phyloP scores from a whole-genome alignment of 2,888 invertebrate species.

The Drosophila formosana region DNA sequence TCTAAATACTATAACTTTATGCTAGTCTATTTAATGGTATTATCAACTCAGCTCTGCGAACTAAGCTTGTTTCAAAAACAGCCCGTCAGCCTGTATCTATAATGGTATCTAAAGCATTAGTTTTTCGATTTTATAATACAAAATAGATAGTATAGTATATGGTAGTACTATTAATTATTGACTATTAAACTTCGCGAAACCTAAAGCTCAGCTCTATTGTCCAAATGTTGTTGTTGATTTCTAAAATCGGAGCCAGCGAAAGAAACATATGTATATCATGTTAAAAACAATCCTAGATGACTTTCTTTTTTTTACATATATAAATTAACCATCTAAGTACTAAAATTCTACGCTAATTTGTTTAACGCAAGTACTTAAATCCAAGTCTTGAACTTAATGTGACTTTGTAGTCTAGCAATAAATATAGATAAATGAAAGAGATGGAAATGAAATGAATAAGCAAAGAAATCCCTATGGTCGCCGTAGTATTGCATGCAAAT shows the following conservation, averaged over 20 bases:
- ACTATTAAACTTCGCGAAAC: conserved; percentile 14
- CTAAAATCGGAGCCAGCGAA: conserved; percentile 65
- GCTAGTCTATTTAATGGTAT: conserved; percentile 69
- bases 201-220: conserved; percentile 65
- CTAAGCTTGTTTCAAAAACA: conserved; percentile 76
- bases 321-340: conserved; percentile 9
- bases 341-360: conserved; percentile 22
- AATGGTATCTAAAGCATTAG: conserved; percentile 46
- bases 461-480: conserved; percentile 32
- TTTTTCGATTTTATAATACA: conserved; percentile 57
- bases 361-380: conserved; percentile 60
- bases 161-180: conserved; percentile 38
- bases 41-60: conserved; percentile 63
- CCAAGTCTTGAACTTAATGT: conserved; percentile 62
- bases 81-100: conserved; percentile 48
- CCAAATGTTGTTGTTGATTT: conserved; percentile 75
- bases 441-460: neutral
- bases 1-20: conserved; percentile 26
- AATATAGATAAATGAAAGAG: conserved; percentile 45
- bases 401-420: conserved; percentile 63
- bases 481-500: conserved; percentile 45
- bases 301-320: conserved; percentile 28
- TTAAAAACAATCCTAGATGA: conserved; percentile 65
- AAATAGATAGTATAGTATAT: conserved; percentile 23
- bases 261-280: conserved; percentile 56